A percentile compares a stretch with the other conserved stretches of the same genome.
Evolutionary conservation across 2,888 invertebrate genomes (phyloP).

Genomic region (Strigamia maritima): DNA sequence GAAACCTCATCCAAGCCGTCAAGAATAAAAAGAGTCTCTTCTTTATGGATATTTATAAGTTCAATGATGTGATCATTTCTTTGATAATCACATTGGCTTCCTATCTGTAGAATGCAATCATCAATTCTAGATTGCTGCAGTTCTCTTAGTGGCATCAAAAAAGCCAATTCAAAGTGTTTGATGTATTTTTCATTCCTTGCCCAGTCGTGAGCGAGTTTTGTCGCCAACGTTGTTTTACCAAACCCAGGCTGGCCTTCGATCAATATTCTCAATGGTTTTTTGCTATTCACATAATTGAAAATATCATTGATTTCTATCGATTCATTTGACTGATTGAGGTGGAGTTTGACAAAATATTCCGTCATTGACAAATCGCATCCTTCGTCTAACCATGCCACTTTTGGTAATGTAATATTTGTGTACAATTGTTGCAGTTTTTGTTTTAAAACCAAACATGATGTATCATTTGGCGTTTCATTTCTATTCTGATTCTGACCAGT

Average conservation of each 20-base stretch:
- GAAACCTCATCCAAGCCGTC: neutral
- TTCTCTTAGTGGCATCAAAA: neutral
- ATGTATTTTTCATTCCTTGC: constrained; percentile 49
- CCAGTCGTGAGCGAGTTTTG: neutral
- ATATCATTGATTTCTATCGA: neutral
- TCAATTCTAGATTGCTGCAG: neutral
- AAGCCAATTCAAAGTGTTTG: constrained; percentile 61
- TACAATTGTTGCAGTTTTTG: neutral
- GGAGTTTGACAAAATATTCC: neutral
- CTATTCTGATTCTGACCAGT: too few relatives aligned
- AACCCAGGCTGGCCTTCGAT: neutral
- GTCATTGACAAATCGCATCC: neutral
- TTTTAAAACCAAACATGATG: neutral
- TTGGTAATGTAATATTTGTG: neutral
- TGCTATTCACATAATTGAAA: neutral
- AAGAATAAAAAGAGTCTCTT: neutral
- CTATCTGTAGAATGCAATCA: neutral
- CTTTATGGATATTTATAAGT: neutral
- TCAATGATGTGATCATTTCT: neutral
- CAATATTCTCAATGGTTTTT: neutral
- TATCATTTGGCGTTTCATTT: too few relatives aligned
- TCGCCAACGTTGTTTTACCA: constrained; percentile 39
- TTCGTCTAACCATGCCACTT: neutral
- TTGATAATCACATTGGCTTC: neutral
- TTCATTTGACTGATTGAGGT: neutral